Evolutionary conservation across 2,113 vertebrate genomes (phyloP), one percentile per base, ranked within the genome.

Genomic region (Mastomys natalensis): DNA sequence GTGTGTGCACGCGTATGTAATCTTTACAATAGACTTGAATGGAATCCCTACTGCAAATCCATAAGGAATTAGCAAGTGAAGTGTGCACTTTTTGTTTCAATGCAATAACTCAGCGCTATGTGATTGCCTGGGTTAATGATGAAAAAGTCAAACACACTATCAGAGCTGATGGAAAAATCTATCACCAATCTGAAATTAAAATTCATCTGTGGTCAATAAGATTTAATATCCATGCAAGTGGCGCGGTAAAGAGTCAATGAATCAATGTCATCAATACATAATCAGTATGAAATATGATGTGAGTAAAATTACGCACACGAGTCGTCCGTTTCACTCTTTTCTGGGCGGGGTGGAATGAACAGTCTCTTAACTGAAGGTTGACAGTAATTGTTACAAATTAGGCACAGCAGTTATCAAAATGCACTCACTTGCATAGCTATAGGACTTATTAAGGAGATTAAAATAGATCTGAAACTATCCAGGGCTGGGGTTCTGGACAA

Each of bases 111-210:
- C 98, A 99, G 99, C 98, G 98, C 99, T 98, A 98, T 99, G 98
- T 98, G 98, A 98, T 99, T 98, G 98, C 98, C 98, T 98, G 98
- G 98, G 98, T 99, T 99, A 99, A 99, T 99, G 99, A 99, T 99
- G 98, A 99, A 99, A 99, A 98, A 99, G 99, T 99, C 99, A 99
- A 99, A 99, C 98, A 99, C 98, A 99, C 99, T 99, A 99, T 99
- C 99, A 99, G 99, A 99, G 99, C 99, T 99, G 99, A 99, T 99
- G 99, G 99, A 99, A 99, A 99, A 99, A 99, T 99, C 99, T 99
- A 99, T 99, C 98, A 99, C 98, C 99, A 98, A 99, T 99, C 99
- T 99, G 98, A 99, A 99, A 99, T 99, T 99, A 99, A 99, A 99
- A 99, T 99, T 99, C 99, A 99, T 99, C 99, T 99, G 98, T 99